These are phyloP conservation scores for Chaetodon trifascialis DNA, from an alignment of 2,113 vertebrate species.

Conservation along the genomic window DNA sequence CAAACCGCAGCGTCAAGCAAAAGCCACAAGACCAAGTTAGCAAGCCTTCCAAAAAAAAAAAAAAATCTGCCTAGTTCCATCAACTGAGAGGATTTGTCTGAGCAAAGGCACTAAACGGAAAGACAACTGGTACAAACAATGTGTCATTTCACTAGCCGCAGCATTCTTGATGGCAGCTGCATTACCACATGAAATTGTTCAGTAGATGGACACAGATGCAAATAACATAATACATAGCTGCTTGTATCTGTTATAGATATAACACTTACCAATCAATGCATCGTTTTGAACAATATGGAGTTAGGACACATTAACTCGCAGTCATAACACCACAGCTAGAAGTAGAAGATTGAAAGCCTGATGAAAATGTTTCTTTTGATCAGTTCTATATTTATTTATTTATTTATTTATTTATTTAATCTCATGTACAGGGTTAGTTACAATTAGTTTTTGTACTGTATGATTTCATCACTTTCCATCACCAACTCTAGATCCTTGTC, in stretches of 20 bases:
- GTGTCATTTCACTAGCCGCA: not conserved
- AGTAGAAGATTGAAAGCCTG: not conserved
- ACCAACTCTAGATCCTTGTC: not conserved
- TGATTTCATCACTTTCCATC: not conserved
- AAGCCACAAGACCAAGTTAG: conserved; percentile 3
- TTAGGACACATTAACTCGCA: too few relatives aligned
- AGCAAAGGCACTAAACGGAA: not conserved
- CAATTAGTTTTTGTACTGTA: not conserved
- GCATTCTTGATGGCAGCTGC: not conserved
- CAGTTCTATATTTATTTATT: not conserved
- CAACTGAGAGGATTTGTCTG: not conserved
- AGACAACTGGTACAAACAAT: not conserved
- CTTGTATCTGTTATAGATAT: not conserved
- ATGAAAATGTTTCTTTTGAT: not conserved
- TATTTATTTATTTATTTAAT: not conserved
- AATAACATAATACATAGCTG: not conserved
- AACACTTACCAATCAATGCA: not conserved
- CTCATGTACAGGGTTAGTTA: not conserved
- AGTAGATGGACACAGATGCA: not conserved
- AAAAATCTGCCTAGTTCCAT: not conserved
- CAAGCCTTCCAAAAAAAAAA: not conserved
- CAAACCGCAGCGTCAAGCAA: conserved; percentile 82
- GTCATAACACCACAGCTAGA: not conserved
- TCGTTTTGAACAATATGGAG: not conserved
- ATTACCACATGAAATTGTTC: not conserved